phyloP scores from a whole-genome alignment of 2,888 invertebrate species.

The Ormyrus thymus region DNA sequence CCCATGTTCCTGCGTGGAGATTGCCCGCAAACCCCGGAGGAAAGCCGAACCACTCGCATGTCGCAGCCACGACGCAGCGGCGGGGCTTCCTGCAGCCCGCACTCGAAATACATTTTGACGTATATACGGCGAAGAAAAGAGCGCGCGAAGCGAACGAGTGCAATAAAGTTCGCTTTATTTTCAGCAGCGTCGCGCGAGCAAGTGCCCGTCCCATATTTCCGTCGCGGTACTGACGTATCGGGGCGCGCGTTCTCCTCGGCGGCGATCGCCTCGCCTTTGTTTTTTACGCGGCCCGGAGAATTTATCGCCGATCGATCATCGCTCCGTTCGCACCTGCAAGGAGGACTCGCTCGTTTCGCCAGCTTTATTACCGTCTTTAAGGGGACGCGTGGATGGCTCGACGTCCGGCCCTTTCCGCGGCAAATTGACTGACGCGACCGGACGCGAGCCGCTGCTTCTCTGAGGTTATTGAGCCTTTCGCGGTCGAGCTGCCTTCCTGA shows the following conservation, averaged over 20 bases:
- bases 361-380: too few relatives aligned
- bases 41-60: too few relatives aligned
- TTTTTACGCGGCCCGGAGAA: background rate
- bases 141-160: slow-evolving; percentile 54
- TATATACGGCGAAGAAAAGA: background rate
- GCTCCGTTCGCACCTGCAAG: too few relatives aligned
- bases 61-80: background rate
- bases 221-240: slow-evolving; percentile 68
- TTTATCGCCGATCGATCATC: background rate
- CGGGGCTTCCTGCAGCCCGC: background rate
- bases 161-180: slow-evolving; percentile 69
- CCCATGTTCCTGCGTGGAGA: too few relatives aligned
- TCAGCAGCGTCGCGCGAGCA: slow-evolving; percentile 64
- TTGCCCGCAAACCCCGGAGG: too few relatives aligned
- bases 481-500: too few relatives aligned
- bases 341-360: too few relatives aligned
- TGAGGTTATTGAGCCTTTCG: too few relatives aligned
- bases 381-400: too few relatives aligned
- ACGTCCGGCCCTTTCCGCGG: too few relatives aligned
- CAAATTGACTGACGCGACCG: too few relatives aligned
- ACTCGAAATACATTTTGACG: slow-evolving; percentile 61
- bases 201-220: slow-evolving; percentile 60
- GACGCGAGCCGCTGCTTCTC: too few relatives aligned
- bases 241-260: slow-evolving; percentile 53
- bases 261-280: slow-evolving; percentile 56